Evolutionary conservation across 2,113 vertebrate species (phyloP).

Genomic region (Ariopsis seemanni): DNA sequence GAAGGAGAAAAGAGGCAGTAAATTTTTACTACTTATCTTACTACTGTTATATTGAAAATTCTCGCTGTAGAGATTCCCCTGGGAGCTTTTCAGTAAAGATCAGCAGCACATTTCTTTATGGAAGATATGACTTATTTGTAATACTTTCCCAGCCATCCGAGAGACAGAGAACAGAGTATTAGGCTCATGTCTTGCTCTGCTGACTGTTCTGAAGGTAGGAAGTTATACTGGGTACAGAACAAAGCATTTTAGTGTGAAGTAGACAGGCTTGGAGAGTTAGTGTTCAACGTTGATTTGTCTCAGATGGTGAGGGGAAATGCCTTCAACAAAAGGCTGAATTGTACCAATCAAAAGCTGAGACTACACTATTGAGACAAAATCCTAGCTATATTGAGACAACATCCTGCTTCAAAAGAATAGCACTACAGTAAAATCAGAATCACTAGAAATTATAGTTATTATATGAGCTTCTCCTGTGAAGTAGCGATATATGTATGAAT

Average conservation of each 20-base stretch:
- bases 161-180: neutral
- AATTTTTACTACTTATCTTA: neutral
- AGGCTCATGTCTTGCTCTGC: neutral
- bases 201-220: neutral
- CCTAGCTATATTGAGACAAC: too few species aligned
- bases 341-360: neutral
- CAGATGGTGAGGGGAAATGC: neutral
- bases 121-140: neutral
- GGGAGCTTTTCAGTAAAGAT: neutral
- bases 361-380: neutral
- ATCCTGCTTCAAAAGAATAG: neutral
- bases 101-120: neutral
- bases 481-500: neutral
- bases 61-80: neutral
- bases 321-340: neutral
- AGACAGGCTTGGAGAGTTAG: neutral
- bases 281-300: neutral
- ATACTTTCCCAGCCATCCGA: neutral
- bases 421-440: neutral
- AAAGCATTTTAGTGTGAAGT: conserved; percentile 6
- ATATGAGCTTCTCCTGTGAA: neutral
- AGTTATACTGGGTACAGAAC: neutral
- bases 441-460: neutral
- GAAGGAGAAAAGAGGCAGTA: neutral
- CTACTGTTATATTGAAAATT: neutral